Evolutionary conservation across 2,888 invertebrate genomes (phyloP), one percentile per base, ranked within the genome.

Genomic region (Napeogenes sylphis): DNA sequence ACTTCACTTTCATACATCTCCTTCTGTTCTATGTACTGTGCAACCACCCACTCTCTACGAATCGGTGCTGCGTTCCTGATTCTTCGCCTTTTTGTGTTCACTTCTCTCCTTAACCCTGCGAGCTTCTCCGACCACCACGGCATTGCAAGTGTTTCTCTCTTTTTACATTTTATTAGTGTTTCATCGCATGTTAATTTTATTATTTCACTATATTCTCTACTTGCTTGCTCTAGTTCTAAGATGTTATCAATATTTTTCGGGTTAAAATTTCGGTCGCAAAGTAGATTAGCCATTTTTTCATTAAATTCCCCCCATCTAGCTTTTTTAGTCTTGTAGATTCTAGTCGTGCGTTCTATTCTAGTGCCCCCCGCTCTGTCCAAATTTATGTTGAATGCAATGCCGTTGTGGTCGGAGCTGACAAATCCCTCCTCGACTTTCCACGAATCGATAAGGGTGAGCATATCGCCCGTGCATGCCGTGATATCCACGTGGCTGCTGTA

Each of bases 81-180:
- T 35, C 35, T 35, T 5, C 35, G 4, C 35, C 35, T 35, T 35
- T 35, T 35, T 35, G 35, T 35, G 35, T 35, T 35, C 4, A 58
- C 55, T 21, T 55, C 46, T 2, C 38, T 12, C 12, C 58, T 62
- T 35, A 57, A 13, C 35, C 6, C 30, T 4, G 14, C 45, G 4
- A 60, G 54, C 33, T 60, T 57, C n/a, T 38, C 14, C 12, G 35
- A 45, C 59, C 58, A 58, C 62, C 62, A 62, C 3, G 59, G 59
- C 42, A 61, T 12, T 14, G 38, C 53, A 32, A 53, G 13, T 33
- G 38, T 57, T 35, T 57, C 45, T 2, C 42, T 63, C 21, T 5
- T n/a, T 42, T 35, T 59, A 61, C 8, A 14, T 54, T 32, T 55
- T 47, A 2, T 54, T 61, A 58, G 51, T 0, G 10, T 55, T 30